These are phyloP conservation scores for Siniperca chuatsi DNA, from an alignment of 2,113 vertebrate species.

Conservation along the genomic window DNA sequence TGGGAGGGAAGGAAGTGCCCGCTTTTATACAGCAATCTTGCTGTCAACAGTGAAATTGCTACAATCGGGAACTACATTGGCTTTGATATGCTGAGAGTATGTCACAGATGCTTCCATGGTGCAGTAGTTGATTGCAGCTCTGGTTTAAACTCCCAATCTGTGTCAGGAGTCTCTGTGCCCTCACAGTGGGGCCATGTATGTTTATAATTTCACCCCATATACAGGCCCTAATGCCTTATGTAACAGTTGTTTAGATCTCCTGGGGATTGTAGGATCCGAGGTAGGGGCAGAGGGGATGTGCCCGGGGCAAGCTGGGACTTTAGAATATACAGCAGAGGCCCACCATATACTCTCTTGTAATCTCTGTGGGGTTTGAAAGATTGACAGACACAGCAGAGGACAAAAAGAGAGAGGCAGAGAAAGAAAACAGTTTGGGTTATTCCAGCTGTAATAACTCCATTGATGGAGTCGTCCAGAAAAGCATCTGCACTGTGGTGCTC, in stretches of 20 bases:
- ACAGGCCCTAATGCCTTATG: constrained; percentile 8
- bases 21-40: constrained; percentile 32
- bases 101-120: constrained; percentile 19
- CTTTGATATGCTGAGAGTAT: constrained; percentile 37
- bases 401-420: constrained; percentile 32
- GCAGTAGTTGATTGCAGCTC: constrained; percentile 13
- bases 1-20: constrained; percentile 9
- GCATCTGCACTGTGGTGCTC: constrained; percentile 50
- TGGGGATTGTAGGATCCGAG: constrained; percentile 16
- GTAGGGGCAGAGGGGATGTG: constrained; percentile 18
- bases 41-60: constrained; percentile 21
- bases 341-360: constrained; percentile 37
- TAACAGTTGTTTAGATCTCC: constrained; percentile 36
- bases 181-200: constrained; percentile 12
- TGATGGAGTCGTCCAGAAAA: constrained; percentile 40
- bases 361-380: constrained; percentile 40
- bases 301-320: constrained; percentile 28
- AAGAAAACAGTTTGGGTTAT: constrained; percentile 50
- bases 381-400: constrained; percentile 22
- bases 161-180: not conserved
- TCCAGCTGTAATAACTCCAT: constrained; percentile 75
- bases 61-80: not conserved
- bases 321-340: constrained; percentile 49
- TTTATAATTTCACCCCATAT: constrained; percentile 38
- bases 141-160: constrained; percentile 25